phyloP scores from a whole-genome alignment of 64 coral and sea anemone genomes.

The Cladopsammia gracilis region DNA sequence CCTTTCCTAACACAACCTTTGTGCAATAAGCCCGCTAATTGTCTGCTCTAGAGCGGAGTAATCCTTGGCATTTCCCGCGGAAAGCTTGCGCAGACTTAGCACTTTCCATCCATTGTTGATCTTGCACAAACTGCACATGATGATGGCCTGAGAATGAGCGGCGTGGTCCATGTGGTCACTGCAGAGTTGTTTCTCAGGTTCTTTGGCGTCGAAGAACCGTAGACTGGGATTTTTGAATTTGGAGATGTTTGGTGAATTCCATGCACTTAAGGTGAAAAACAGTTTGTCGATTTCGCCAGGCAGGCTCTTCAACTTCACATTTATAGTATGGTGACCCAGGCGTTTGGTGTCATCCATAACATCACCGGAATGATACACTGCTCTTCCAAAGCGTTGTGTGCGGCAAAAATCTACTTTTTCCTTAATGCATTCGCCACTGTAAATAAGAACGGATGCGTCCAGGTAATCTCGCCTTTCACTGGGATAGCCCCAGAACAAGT shows the following conservation, averaged over 20 bases:
- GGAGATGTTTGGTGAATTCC: slow-evolving; percentile 94
- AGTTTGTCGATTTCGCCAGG: slow-evolving; percentile 79
- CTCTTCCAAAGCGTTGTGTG: no score
- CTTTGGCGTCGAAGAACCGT: slow-evolving; percentile 80
- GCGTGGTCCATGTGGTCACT: slow-evolving; percentile 90
- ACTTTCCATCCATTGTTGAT: slow-evolving; percentile 77
- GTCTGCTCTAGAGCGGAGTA: slow-evolving; percentile 63
- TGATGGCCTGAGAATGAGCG: slow-evolving; percentile 86
- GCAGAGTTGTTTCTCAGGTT: slow-evolving; percentile 88
- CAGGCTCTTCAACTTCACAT: slow-evolving; percentile 81
- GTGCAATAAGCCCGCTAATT: slow-evolving; percentile 18
- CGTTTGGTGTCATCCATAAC: slow-evolving; percentile 76
- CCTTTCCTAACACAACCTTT: slow-evolving; percentile 26
- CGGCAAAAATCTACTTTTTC: slow-evolving; percentile 76
- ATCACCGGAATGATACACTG: slow-evolving; percentile 89
- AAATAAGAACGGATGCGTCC: slow-evolving; percentile 96
- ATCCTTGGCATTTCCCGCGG: slow-evolving; percentile 75
- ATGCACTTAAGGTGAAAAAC: slow-evolving; percentile 96
- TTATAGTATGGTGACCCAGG: slow-evolving; percentile 91
- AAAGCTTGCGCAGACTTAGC: slow-evolving; percentile 52
- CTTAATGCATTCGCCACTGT: slow-evolving; percentile 62
- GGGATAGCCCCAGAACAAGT: slow-evolving; percentile 96
- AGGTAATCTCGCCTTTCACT: slow-evolving; percentile 54
- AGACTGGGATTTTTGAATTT: slow-evolving; percentile 92
- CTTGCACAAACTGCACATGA: slow-evolving; percentile 81